A percentile compares a stretch with the other conserved stretches of the same genome.
phyloP scores from a whole-genome alignment of 2,888 invertebrate species.

The Germaria angustata region DNA sequence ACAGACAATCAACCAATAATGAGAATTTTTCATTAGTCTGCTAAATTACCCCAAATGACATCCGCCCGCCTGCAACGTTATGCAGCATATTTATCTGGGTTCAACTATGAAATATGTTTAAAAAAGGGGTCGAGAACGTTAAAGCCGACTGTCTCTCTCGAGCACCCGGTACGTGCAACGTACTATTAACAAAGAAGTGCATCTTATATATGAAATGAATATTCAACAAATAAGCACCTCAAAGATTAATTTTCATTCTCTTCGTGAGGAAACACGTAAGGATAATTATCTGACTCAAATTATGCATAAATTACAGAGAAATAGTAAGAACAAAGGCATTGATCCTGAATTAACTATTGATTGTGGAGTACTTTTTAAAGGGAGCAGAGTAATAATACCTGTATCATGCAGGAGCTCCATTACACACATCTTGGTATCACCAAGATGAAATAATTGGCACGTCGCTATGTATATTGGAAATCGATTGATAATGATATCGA shows the following conservation, averaged over 20 bases:
- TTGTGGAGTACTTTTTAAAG: background rate
- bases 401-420: no score
- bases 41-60: slow-evolving; percentile 59
- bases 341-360: background rate
- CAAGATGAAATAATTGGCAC: no score
- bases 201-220: slow-evolving; percentile 7
- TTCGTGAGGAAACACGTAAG: no score
- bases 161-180: background rate
- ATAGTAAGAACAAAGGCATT: no score
- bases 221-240: slow-evolving; percentile 24
- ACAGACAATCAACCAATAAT: no score
- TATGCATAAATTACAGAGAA: no score
- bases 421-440: no score
- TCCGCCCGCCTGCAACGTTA: slow-evolving; percentile 38
- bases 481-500: no score
- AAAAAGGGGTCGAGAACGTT: slow-evolving; percentile 44
- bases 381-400: no score
- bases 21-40: slow-evolving; percentile 47
- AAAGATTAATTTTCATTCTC: slow-evolving; percentile 36
- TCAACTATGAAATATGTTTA: slow-evolving; percentile 23
- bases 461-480: no score
- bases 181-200: background rate
- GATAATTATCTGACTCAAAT: no score
- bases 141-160: slow-evolving; percentile 55
- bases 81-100: no score